Evolutionary conservation across 2,113 vertebrate species (phyloP).

Genomic region (Phylloscopus trochilus): DNA sequence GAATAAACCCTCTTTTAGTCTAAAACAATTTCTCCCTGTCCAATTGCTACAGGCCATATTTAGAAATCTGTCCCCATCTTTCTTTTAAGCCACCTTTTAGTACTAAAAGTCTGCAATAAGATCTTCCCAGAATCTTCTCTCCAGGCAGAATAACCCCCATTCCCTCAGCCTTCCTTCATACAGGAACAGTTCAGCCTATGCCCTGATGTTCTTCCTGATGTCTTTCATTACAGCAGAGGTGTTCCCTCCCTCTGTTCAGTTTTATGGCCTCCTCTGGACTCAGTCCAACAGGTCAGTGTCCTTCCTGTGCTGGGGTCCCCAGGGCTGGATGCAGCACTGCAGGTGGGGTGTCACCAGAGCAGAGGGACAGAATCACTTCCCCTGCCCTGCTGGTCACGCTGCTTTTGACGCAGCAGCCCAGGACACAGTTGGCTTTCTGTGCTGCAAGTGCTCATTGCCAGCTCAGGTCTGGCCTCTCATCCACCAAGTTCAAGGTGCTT

Average conservation of each 20-base stretch:
- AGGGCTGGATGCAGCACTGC: not conserved
- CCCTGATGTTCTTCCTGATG: not conserved
- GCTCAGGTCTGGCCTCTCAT: rapidly evolving
- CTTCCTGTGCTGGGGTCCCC: not conserved
- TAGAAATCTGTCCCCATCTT: not conserved
- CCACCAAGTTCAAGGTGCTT: too few relatives aligned
- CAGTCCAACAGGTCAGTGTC: not conserved
- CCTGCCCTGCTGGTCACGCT: rapidly evolving
- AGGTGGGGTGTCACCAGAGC: not conserved
- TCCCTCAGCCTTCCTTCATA: not conserved
- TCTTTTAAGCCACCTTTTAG: not conserved
- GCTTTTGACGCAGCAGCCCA: not conserved
- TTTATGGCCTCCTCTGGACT: not conserved
- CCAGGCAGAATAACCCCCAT: not conserved
- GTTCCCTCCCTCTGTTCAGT: not conserved
- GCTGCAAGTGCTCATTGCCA: rapidly evolving
- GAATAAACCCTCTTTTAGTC: not conserved
- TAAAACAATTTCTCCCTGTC: not conserved
- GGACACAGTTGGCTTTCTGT: rapidly evolving
- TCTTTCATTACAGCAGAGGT: not conserved
- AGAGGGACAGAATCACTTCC: not conserved
- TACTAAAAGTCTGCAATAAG: not conserved
- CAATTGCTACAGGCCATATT: not conserved
- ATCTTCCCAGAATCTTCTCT: not conserved
- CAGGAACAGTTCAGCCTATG: not conserved